Conservation (phyloP, 2,888 invertebrate species). For the Cerastoderma edule region DNA sequence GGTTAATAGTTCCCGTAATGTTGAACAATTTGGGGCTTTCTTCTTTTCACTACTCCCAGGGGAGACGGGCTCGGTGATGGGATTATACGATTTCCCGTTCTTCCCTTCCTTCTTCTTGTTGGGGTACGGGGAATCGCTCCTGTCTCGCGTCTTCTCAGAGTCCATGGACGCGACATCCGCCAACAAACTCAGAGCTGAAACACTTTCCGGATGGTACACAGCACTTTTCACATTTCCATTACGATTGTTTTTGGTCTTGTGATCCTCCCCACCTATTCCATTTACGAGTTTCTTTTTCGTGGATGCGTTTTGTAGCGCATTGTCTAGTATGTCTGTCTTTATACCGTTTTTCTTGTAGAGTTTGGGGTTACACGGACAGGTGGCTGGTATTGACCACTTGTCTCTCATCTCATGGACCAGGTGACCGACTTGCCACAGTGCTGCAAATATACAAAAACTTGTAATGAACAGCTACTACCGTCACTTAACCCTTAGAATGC, state of each 20-base stretch:
- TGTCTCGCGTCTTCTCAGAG: constrained; percentile 78
- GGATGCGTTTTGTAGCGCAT: constrained; percentile 75
- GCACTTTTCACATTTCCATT: constrained; percentile 68
- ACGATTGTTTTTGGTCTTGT: constrained; percentile 60
- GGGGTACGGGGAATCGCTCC: constrained; percentile 68
- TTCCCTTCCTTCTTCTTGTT: constrained; percentile 66
- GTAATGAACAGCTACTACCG: no score
- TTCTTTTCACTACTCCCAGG: constrained; percentile 71
- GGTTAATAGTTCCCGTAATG: constrained; percentile 91
- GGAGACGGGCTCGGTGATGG: constrained; percentile 70
- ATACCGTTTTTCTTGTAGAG: constrained; percentile 78
- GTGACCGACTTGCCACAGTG: constrained; percentile 84
- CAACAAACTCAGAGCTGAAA: constrained; percentile 87
- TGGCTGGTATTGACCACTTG: constrained; percentile 91
- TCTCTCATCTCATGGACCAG: constrained; percentile 91
- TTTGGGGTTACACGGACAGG: constrained; percentile 88
- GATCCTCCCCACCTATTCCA: constrained; percentile 78
- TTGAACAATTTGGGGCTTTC: constrained; percentile 88
- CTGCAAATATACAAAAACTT: no score
- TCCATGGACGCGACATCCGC: constrained; percentile 88
- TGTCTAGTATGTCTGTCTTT: constrained; percentile 74
- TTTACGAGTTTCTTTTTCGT: constrained; percentile 78
- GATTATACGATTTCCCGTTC: constrained; percentile 67
- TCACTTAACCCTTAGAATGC: no score
- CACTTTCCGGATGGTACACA: constrained; percentile 71